Base-by-base conservation (phyloP, 2,888 invertebrate genomes). In the Aplocera efformata region DNA sequence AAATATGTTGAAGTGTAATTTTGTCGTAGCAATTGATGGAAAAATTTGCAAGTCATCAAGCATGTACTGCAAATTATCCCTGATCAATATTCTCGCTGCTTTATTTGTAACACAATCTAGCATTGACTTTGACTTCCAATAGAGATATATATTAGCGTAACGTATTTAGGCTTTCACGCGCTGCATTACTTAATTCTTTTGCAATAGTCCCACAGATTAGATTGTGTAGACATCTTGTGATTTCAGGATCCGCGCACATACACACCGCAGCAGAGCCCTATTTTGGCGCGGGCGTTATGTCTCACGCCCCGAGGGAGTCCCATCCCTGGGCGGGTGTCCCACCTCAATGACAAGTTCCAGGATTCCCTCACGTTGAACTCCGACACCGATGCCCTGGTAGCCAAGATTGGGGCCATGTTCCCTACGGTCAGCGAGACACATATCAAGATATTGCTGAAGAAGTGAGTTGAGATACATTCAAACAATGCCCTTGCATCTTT, bases 351-450 rank as follows among this genome's bases (percentile, higher is more conserved):
- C 50, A 88, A 79, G 59, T 79, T 88, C 45, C 91, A 92, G 57
- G 94, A 94, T 63, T 92, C 93, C 2, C 90, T 92, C 32, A 90
- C 89, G 1, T 89, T 91, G 45, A 90, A 89, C 34, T 85, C 89
- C 5, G 94, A 94, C 50, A 91, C 92, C 0, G 95, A 95, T 57
- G 91, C 92, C 5, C 90, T 94, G 41, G 94, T 95, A 7, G 89
- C 92, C 25, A 96, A 94, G 79, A 94, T 96, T 58, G 92, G 94
- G 62, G 92, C 94, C 29, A 94, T 96, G 92, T 97, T 97, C 72
- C 97, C 97, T 1, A 97, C 97, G 5, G 97, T 96, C 35, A 92
- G 94, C 45, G 96, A 97, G 65, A 94, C 94, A 13, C 96, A 96
- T 69, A 96, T 97, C 67, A 93, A 94, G 62, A 90, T 96, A 56